A percentile compares a stretch with the other conserved stretches of the same genome.
Evolutionary conservation across 1,140 invertebrate genomes (phyloP).

Genomic region (Schlechtendalia chinensis): DNA sequence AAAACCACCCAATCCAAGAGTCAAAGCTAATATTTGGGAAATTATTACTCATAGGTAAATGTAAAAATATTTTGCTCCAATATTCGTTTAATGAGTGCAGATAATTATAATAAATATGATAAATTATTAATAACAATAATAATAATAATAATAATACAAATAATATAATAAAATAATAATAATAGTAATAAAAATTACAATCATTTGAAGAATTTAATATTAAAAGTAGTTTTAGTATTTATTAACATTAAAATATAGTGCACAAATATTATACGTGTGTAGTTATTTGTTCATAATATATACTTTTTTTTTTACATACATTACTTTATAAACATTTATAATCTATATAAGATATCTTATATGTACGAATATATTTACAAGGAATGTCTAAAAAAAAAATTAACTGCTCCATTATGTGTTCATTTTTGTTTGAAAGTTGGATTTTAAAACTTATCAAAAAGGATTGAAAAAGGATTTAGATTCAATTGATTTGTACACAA

Average conservation of each 20-base stretch:
- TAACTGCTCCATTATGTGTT: neutral
- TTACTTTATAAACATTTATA: too few species aligned
- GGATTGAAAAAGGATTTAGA: constrained; percentile 17
- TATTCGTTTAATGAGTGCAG: too few species aligned
- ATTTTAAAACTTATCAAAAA: constrained; percentile 5
- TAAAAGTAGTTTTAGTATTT: too few species aligned
- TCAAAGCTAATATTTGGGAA: constrained; percentile 5
- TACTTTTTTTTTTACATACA: neutral
- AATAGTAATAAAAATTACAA: neutral
- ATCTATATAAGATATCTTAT: too few species aligned
- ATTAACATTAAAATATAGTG: too few species aligned
- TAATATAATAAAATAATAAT: neutral
- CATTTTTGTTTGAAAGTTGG: constrained; percentile 7
- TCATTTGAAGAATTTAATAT: too few species aligned
- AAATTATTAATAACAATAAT: too few species aligned
- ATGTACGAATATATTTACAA: too few species aligned
- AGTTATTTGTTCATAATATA: neutral
- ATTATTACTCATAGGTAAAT: constrained; percentile 1
- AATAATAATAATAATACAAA: too few species aligned
- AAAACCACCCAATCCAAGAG: neutral
- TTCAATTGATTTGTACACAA: constrained; percentile 3
- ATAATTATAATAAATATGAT: too few species aligned
- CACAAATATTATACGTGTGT: neutral
- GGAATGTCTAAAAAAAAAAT: neutral
- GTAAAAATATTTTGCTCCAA: neutral